Conservation (phyloP, 1,140 invertebrate species). For the Littorina saxatilis region DNA sequence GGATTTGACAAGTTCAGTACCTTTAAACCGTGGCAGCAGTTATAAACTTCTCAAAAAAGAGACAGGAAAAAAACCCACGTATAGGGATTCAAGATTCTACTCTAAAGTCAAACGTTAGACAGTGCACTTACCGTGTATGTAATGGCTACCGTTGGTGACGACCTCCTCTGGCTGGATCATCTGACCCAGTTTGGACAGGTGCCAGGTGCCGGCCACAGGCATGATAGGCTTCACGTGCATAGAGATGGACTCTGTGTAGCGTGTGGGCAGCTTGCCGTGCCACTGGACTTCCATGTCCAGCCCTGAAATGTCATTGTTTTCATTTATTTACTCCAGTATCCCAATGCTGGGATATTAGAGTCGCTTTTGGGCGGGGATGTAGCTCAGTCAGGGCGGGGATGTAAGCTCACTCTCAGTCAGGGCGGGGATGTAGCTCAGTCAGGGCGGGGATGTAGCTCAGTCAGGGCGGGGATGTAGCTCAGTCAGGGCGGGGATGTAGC, state of each 20-base stretch:
- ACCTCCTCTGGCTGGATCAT: constrained; percentile 58
- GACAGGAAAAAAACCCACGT: neutral
- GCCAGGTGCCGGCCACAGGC: constrained; percentile 45
- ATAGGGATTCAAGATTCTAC: neutral
- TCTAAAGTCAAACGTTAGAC: too few relatives aligned
- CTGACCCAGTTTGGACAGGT: constrained; percentile 57
- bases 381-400: too few relatives aligned
- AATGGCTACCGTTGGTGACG: constrained; percentile 65
- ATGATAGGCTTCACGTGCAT: constrained; percentile 50
- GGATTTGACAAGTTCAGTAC: too few relatives aligned
- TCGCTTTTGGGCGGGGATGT: too few relatives aligned
- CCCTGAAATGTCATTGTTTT: constrained; percentile 37
- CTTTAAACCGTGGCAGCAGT: neutral
- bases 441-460: too few relatives aligned
- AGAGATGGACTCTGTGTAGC: constrained; percentile 59
- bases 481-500: too few relatives aligned
- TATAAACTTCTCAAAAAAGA: neutral
- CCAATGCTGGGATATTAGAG: neutral
- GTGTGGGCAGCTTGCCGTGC: constrained; percentile 57
- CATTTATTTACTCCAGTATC: neutral
- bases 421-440: too few relatives aligned
- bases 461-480: too few relatives aligned
- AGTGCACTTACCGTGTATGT: constrained; percentile 68
- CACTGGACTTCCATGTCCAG: constrained; percentile 55
- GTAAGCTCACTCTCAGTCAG: too few relatives aligned